These are phyloP conservation scores for Sardina pilchardus DNA, from an alignment of 2,113 vertebrate genomes.

Conservation along the genomic window DNA sequence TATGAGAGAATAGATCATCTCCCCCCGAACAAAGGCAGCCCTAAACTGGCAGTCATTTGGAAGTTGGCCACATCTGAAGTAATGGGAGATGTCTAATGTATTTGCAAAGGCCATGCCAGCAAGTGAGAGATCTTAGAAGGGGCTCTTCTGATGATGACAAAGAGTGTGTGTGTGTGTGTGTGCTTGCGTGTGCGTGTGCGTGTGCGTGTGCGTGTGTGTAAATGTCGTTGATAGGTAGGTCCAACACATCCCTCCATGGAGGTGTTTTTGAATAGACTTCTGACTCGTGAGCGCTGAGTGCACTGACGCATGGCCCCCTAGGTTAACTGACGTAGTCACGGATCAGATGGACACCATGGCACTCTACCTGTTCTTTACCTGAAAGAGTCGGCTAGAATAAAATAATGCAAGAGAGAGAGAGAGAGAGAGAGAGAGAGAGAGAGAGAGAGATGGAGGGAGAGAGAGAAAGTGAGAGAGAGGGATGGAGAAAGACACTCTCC, in stretches of 20 bases:
- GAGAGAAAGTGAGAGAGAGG: neutral
- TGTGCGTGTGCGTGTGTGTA: neutral
- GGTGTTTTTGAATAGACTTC: neutral
- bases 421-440: no score
- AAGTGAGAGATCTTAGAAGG: neutral
- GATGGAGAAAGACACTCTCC: neutral
- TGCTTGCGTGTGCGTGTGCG: neutral
- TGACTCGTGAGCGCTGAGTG: neutral
- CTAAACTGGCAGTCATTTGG: neutral
- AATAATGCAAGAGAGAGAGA: neutral
- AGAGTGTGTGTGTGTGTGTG: slow-evolving; percentile 19
- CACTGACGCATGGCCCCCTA: neutral
- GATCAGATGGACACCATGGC: neutral
- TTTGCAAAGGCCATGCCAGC: neutral
- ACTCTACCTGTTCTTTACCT: neutral
- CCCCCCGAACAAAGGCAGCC: slow-evolving; percentile 40
- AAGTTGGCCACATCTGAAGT: slow-evolving; percentile 2
- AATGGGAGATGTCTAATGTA: neutral
- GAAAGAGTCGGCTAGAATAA: neutral
- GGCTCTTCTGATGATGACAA: neutral
- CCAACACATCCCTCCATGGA: neutral
- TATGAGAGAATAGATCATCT: slow-evolving; percentile 35
- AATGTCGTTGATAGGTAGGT: neutral
- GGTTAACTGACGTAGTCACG: neutral
- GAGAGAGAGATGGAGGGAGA: neutral